A percentile compares a stretch with the other conserved stretches of the same genome.
Conservation (phyloP, 2,888 invertebrate species). For the Oxycera nigricornis region DNA sequence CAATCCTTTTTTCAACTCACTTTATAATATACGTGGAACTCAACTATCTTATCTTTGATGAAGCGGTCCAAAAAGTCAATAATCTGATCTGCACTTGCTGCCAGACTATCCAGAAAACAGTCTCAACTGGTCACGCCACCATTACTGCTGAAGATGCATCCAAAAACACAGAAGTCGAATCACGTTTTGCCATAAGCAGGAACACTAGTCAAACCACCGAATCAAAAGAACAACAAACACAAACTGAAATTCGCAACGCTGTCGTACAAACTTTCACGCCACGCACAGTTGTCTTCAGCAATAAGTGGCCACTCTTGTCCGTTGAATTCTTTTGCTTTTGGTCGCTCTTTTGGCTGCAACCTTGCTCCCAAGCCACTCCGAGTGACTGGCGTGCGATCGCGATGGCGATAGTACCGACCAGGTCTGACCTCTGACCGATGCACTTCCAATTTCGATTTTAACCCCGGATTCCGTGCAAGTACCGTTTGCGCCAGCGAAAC, state of each 20-base stretch:
- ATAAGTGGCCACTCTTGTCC: background rate
- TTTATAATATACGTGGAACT: too few species aligned
- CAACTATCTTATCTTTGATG: too few species aligned
- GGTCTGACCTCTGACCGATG: background rate
- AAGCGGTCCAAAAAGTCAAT: too few species aligned
- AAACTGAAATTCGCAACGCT: background rate
- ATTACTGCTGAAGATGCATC: too few species aligned
- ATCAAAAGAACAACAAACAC: background rate
- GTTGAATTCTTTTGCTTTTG: background rate
- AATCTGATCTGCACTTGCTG: too few species aligned
- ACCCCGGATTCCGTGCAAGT: background rate
- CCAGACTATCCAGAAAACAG: too few species aligned
- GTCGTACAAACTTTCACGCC: background rate
- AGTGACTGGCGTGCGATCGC: constrained; percentile 1
- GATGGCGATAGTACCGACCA: background rate
- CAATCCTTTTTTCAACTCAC: too few species aligned
- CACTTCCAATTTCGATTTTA: background rate
- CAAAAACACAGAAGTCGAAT: too few species aligned
- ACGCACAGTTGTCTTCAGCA: background rate
- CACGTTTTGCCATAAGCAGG: too few species aligned
- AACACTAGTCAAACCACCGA: background rate
- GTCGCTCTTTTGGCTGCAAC: background rate
- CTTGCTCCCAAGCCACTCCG: background rate
- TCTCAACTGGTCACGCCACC: too few species aligned
- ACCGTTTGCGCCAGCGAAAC: background rate